These are phyloP conservation scores for Montifringilla adamsi DNA, from an alignment of 2,113 vertebrate species.

Conservation along the genomic window DNA sequence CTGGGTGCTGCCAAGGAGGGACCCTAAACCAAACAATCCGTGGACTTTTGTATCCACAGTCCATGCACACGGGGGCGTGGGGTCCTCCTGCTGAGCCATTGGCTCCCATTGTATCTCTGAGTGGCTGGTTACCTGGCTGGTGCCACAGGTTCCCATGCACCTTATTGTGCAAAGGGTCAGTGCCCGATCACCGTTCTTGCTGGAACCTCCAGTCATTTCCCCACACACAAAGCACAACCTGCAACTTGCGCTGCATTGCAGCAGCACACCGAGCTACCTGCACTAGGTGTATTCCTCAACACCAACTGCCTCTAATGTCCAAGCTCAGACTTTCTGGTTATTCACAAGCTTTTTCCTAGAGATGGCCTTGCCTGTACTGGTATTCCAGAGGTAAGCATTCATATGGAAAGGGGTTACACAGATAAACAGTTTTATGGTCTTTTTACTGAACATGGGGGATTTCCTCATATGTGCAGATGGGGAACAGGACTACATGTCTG, in stretches of 20 bases:
- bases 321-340: not conserved
- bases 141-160: not conserved
- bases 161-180: not conserved
- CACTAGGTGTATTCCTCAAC: not conserved
- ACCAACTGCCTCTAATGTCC: not conserved
- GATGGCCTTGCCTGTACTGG: not conserved
- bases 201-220: not conserved
- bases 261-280: fast-evolving
- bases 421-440: not conserved
- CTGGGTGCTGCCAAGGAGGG: not conserved
- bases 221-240: not conserved
- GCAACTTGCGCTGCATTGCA: not conserved
- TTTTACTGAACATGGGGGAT: not conserved
- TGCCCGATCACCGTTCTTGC: not conserved
- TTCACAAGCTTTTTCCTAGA: not conserved
- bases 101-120: not conserved
- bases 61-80: not conserved
- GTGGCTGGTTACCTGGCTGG: not conserved
- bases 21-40: fast-evolving
- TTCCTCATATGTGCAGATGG: not conserved
- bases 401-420: not conserved
- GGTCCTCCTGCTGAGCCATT: not conserved
- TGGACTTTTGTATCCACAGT: not conserved
- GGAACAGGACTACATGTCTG: fast-evolving
- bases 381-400: not conserved